phyloP scores from a whole-genome alignment of 2,113 vertebrate genomes.

The Micronisus gabar region DNA sequence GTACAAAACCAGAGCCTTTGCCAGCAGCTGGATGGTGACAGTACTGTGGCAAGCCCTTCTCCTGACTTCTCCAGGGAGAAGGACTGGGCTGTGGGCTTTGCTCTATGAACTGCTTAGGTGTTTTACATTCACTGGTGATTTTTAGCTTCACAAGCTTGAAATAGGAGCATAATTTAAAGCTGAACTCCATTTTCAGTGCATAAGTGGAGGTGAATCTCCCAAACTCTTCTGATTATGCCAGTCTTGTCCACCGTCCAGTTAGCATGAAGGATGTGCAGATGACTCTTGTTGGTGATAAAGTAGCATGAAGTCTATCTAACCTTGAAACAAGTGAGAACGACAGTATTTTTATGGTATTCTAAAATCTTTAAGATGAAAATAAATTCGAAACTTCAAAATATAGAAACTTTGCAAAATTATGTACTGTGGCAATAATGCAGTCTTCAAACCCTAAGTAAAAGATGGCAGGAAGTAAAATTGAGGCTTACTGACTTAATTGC shows the following conservation, averaged over 20 bases:
- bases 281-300: not conserved
- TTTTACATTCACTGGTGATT: not conserved
- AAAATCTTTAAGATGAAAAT: not conserved
- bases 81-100: not conserved
- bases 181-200: not conserved
- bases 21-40: not conserved
- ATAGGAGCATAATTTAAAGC: not conserved
- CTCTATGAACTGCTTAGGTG: not conserved
- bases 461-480: not conserved
- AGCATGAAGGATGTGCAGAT: accelerated
- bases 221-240: not conserved
- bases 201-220: not conserved
- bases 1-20: not conserved
- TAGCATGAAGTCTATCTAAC: not conserved
- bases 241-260: not conserved
- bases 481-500: not conserved
- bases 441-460: not conserved
- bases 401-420: not conserved
- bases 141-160: not conserved
- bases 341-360: not conserved
- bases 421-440: not conserved
- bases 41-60: accelerated
- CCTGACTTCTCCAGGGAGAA: not conserved
- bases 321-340: not conserved
- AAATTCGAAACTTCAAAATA: not conserved